phyloP scores from a whole-genome alignment of 2,113 vertebrate species.

The Gallinago jamesoni region DNA sequence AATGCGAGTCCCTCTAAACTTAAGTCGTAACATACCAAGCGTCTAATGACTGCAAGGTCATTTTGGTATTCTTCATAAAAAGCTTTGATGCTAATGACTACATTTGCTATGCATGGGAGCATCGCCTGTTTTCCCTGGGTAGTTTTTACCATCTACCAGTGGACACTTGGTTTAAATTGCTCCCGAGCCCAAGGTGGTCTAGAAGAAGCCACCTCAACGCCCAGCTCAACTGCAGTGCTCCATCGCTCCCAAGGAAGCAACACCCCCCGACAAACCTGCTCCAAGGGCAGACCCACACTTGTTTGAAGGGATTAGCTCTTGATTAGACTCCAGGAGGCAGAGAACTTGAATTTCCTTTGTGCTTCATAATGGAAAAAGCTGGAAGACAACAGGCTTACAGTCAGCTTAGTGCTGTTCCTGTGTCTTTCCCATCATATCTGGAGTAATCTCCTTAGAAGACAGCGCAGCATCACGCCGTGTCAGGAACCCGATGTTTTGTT shows the following conservation, averaged over 20 bases:
- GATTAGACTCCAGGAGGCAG: slow-evolving; percentile 38
- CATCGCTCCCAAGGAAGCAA: background rate
- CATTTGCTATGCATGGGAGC: slow-evolving; percentile 70
- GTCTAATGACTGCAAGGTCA: slow-evolving; percentile 75
- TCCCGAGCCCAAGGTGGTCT: slow-evolving; percentile 30
- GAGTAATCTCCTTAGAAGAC: slow-evolving; percentile 42
- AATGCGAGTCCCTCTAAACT: slow-evolving; percentile 74
- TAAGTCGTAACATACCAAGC: slow-evolving; percentile 71
- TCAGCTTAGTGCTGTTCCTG: slow-evolving; percentile 51
- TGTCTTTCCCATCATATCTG: slow-evolving; percentile 16
- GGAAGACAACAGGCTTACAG: slow-evolving; percentile 69
- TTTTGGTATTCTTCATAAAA: slow-evolving; percentile 42
- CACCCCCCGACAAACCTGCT: background rate
- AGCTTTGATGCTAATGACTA: slow-evolving; percentile 72
- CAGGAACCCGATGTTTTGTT: background rate
- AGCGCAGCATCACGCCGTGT: rapidly evolving
- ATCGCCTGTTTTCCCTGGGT: slow-evolving; percentile 61
- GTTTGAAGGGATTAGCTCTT: slow-evolving; percentile 28
- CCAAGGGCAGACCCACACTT: background rate
- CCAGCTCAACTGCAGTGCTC: slow-evolving; percentile 14
- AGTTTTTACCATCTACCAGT: slow-evolving; percentile 68
- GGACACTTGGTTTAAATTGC: slow-evolving; percentile 72
- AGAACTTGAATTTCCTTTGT: slow-evolving; percentile 57
- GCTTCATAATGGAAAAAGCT: slow-evolving; percentile 27
- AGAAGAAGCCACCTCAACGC: slow-evolving; percentile 43